phyloP scores from a whole-genome alignment of 2,113 vertebrate genomes.

The Nothoprocta perdicaria region DNA sequence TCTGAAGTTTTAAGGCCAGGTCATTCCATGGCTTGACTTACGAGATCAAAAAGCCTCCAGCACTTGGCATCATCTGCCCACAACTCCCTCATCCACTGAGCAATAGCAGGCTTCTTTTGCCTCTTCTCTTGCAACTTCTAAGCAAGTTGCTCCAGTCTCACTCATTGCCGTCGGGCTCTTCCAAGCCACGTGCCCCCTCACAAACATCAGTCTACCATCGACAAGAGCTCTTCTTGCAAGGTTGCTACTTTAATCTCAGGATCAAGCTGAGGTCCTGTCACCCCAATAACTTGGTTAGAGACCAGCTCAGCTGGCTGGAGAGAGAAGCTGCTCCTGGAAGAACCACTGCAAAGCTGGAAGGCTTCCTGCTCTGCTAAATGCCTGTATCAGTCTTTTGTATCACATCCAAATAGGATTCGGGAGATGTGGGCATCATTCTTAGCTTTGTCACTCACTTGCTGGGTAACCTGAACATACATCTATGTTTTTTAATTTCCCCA shows the following conservation, averaged over 20 bases:
- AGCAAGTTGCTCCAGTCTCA: background rate
- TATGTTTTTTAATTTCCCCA: background rate
- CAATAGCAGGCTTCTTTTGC: background rate
- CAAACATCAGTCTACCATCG: background rate
- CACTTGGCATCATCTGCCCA: background rate
- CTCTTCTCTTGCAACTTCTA: background rate
- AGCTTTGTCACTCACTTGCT: background rate
- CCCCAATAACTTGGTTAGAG: accelerated
- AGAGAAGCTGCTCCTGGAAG: background rate
- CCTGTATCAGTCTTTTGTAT: background rate
- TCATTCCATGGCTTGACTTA: accelerated
- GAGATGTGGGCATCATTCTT: accelerated
- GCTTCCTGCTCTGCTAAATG: background rate
- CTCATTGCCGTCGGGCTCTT: background rate
- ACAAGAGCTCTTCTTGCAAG: background rate
- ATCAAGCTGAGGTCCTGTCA: background rate
- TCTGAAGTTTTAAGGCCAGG: background rate
- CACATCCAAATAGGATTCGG: accelerated
- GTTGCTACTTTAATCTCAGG: accelerated
- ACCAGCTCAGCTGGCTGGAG: background rate
- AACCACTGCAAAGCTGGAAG: background rate
- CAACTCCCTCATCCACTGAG: accelerated
- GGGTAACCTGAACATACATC: background rate
- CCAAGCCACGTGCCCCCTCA: background rate
- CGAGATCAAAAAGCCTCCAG: background rate